Percentiles rank a stretch among this genome's conserved stretches.
phyloP scores from a whole-genome alignment of 1,140 invertebrate genomes.

The Prorops nasuta region DNA sequence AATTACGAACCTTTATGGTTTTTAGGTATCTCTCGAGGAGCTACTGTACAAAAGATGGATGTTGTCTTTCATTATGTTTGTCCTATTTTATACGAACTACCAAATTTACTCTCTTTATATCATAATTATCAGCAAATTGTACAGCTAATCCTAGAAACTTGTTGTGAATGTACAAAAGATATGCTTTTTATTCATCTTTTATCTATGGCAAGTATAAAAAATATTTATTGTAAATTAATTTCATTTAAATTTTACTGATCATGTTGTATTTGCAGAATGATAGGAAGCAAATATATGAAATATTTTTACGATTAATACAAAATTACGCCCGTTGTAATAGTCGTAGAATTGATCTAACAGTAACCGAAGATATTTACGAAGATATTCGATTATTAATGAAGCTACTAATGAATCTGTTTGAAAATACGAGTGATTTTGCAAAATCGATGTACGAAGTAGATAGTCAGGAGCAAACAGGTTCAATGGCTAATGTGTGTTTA shows the following conservation, averaged over 20 bases:
- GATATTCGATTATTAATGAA: conserved; percentile 73
- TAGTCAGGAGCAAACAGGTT: conserved; percentile 33
- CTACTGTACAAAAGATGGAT: conserved; percentile 60
- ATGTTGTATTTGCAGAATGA: conserved; percentile 50
- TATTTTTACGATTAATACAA: conserved; percentile 64
- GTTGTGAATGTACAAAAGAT: conserved; percentile 68
- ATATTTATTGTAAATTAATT: conserved; percentile 3
- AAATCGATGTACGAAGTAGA: conserved; percentile 43
- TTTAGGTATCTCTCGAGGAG: conserved; percentile 62
- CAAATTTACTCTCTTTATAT: conserved; percentile 69
- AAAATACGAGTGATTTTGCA: conserved; percentile 72
- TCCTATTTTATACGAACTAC: conserved; percentile 65
- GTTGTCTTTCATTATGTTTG: conserved; percentile 66
- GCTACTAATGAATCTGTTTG: conserved; percentile 67
- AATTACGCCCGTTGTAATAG: conserved; percentile 72
- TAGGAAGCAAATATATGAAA: conserved; percentile 62
- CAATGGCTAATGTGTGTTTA: conserved; percentile 66
- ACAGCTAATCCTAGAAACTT: conserved; percentile 74
- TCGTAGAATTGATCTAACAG: conserved; percentile 57
- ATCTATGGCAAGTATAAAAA: no score
- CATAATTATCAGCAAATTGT: conserved; percentile 82
- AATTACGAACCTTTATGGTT: no score
- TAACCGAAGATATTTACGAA: conserved; percentile 71
- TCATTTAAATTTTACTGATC: conserved; percentile 11
- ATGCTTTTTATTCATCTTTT: no score